phyloP scores from a whole-genome alignment of 2,797 vertebrate genomes.

The Clarias pachynema region DNA sequence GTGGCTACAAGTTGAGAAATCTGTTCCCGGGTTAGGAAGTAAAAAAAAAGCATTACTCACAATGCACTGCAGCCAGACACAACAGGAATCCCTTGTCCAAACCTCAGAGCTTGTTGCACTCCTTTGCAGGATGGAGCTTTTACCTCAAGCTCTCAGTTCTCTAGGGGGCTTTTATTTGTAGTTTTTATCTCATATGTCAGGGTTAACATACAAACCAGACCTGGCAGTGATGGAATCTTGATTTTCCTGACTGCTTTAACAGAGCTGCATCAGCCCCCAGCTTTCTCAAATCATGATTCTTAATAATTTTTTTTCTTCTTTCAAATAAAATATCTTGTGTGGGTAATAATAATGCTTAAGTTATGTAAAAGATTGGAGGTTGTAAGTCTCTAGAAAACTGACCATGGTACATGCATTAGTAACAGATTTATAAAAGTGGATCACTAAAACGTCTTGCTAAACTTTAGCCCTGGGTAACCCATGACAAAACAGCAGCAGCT shows the following conservation, averaged over 20 bases:
- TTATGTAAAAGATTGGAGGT: not conserved
- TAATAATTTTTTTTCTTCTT: not conserved
- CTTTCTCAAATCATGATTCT: not conserved
- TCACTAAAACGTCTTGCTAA: not conserved
- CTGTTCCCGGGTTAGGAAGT: not conserved
- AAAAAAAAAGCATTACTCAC: constrained; percentile 13
- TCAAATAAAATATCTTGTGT: constrained; percentile 6
- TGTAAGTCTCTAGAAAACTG: not conserved
- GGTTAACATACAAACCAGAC: constrained; percentile 27
- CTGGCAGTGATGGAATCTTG: not conserved
- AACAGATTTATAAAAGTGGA: not conserved
- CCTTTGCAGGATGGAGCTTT: constrained; percentile 3
- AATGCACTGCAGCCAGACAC: constrained; percentile 8
- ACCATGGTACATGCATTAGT: not conserved
- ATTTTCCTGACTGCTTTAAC: constrained; percentile 26
- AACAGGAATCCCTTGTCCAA: constrained; percentile 17
- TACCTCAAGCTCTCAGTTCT: not conserved
- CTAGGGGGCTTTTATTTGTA: constrained; percentile 4
- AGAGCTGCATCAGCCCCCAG: not conserved
- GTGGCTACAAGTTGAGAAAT: not conserved
- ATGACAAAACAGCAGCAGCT: not conserved
- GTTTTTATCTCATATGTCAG: constrained; percentile 24
- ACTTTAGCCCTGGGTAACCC: not conserved
- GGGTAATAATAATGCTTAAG: not conserved
- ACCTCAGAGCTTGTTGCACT: not conserved